Evolutionary conservation across 2,113 vertebrate species (phyloP).

Genomic region (Saguinus midas): DNA sequence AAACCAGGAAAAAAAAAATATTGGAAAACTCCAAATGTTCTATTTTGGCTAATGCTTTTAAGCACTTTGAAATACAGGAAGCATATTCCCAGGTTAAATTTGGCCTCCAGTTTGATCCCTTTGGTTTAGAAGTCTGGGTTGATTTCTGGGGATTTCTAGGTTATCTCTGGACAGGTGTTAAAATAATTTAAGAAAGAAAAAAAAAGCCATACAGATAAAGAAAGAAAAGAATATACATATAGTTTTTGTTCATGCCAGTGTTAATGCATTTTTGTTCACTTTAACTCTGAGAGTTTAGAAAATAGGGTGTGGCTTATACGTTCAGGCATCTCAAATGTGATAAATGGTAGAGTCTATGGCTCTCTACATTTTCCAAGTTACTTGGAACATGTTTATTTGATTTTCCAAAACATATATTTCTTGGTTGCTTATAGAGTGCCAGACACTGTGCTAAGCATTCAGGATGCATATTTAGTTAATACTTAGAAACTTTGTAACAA

Average conservation of each 20-base stretch:
- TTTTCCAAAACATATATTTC: background rate
- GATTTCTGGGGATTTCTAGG: background rate
- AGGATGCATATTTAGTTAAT: background rate
- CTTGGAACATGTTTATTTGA: background rate
- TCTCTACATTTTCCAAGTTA: background rate
- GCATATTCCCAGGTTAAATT: background rate
- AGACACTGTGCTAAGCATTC: background rate
- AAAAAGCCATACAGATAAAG: background rate
- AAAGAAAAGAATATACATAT: background rate
- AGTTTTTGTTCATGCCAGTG: background rate
- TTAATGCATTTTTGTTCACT: background rate
- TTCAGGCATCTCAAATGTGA: background rate
- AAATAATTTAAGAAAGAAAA: background rate
- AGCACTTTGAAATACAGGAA: background rate
- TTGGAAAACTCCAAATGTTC: background rate
- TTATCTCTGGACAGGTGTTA: background rate
- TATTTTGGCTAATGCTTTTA: background rate
- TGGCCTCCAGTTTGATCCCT: background rate
- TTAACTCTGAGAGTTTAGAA: background rate
- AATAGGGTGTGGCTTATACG: background rate
- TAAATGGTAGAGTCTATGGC: background rate
- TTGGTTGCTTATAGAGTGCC: background rate
- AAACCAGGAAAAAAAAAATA: background rate
- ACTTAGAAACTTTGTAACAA: background rate
- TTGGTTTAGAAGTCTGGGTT: background rate